Conservation (phyloP, 2,888 invertebrate species). For the Tholera decimalis region DNA sequence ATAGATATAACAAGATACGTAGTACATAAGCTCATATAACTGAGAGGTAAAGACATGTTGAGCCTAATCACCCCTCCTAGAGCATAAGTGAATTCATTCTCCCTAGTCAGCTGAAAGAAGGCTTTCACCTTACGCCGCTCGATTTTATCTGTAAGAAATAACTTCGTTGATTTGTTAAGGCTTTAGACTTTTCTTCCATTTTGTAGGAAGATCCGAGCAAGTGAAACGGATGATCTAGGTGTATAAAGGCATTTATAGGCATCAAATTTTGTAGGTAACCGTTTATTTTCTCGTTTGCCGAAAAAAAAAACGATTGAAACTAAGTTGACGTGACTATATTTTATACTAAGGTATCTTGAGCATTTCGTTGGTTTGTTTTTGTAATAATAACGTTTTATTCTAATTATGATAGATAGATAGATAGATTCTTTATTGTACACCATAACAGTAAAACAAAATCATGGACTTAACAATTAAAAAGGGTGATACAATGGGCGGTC, state of each 20-base stretch:
- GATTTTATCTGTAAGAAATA: constrained; percentile 75
- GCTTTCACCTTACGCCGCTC: constrained; percentile 82
- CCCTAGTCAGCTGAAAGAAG: constrained; percentile 80
- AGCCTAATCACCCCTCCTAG: constrained; percentile 81
- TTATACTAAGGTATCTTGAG: constrained; percentile 1
- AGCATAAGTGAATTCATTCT: constrained; percentile 81
- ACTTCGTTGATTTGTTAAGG: constrained; percentile 46
- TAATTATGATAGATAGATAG: neutral
- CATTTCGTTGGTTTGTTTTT: neutral
- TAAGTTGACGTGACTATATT: neutral
- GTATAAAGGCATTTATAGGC: constrained; percentile 10
- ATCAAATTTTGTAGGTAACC: neutral
- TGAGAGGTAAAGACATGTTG: constrained; percentile 84
- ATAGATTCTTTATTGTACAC: no score
- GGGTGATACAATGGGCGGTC: no score
- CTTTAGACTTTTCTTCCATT: constrained; percentile 20
- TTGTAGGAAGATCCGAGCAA: neutral
- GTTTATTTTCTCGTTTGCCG: constrained; percentile 13
- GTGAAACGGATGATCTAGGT: constrained; percentile 21
- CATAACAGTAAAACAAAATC: no score
- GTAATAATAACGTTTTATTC: constrained; percentile 3
- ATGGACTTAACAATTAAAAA: no score
- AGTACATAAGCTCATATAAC: constrained; percentile 82
- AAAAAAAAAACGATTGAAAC: neutral
- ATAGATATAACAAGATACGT: constrained; percentile 85